Conservation (phyloP, 2,113 vertebrate species). For the Telmatochromis bifrenatus region DNA sequence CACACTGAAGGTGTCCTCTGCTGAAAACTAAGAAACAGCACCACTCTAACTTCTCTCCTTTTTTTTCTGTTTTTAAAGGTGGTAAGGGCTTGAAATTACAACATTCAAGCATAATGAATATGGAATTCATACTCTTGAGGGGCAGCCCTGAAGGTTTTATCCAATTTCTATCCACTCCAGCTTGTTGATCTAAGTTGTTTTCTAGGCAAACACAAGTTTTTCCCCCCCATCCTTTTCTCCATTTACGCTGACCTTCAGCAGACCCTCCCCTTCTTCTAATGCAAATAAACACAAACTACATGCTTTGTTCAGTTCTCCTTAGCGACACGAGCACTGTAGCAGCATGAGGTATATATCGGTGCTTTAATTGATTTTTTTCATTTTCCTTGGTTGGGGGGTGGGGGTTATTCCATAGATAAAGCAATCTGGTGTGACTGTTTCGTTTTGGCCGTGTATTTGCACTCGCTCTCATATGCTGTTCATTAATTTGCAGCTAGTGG, state of each 20-base stretch:
- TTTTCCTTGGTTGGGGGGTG: neutral
- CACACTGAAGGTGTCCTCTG: neutral
- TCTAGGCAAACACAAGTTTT: constrained; percentile 19
- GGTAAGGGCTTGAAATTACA: neutral
- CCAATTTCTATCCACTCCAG: constrained; percentile 26
- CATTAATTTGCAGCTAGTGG: constrained; percentile 46
- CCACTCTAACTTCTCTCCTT: neutral
- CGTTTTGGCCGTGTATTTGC: constrained; percentile 28
- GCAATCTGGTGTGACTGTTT: constrained; percentile 31
- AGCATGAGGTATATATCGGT: constrained; percentile 13
- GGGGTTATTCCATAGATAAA: constrained; percentile 18
- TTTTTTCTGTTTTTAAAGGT: neutral
- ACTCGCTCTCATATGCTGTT: constrained; percentile 32
- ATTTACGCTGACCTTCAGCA: constrained; percentile 40
- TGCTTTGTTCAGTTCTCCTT: neutral
- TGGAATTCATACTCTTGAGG: constrained; percentile 24
- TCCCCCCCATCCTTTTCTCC: neutral
- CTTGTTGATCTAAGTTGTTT: constrained; percentile 38
- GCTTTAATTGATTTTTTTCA: constrained; percentile 46
- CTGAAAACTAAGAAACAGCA: constrained; percentile 11
- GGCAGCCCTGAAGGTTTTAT: constrained; percentile 25
- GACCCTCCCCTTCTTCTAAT: neutral
- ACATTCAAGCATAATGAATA: constrained; percentile 26
- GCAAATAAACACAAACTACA: neutral
- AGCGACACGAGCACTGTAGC: neutral